Evolutionary conservation across 2,113 vertebrate species (phyloP), one percentile per base, ranked within the genome.

Genomic region (Fregetta grallaria): DNA sequence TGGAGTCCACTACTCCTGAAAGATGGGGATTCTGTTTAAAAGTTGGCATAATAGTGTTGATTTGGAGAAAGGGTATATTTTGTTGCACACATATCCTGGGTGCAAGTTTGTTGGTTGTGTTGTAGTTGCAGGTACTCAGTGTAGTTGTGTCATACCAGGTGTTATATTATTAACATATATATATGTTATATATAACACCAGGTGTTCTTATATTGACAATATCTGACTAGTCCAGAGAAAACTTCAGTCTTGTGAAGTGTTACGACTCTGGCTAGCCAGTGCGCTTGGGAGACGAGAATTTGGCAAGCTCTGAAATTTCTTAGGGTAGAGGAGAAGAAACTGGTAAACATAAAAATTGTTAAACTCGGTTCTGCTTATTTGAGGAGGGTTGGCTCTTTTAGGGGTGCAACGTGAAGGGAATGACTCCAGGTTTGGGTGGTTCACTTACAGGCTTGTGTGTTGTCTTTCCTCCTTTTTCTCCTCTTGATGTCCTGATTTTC

Each of bases 351-450:
- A 63, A 45, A 53, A 66, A 25, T 13, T 38, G 23, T 29, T 77
- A 22, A 52, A 59, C 11, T 53, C 2, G 0, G 4, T 86, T 77
- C 17, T 20, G 9, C 1, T 0, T 78, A 1, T 53, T 44, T n/a
- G 38, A 26, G 29, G 36, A 53, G 2, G 3, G 8, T 38, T 74
- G 61, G 18, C 45, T 30, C 21, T n/a, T 68, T 15, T 23, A 83
- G 61, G 32, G 34, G 22, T 47, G 22, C 25, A 40, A 0, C 0
- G 0, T 15, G 22, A 79, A 68, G 34, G 63, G 29, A 73, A 62
- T 84, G 1, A 30, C 7, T 78, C 29, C 30, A 58, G 15, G 12
- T 71, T 65, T 75, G 55, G 53, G 15, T 29, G 67, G 20, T 62
- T 84, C 3, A 13, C 49, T 75, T 72, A n/a, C 0, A 1, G 40